phyloP scores from a whole-genome alignment of 2,888 invertebrate genomes.

The Sympetrum striolatum region DNA sequence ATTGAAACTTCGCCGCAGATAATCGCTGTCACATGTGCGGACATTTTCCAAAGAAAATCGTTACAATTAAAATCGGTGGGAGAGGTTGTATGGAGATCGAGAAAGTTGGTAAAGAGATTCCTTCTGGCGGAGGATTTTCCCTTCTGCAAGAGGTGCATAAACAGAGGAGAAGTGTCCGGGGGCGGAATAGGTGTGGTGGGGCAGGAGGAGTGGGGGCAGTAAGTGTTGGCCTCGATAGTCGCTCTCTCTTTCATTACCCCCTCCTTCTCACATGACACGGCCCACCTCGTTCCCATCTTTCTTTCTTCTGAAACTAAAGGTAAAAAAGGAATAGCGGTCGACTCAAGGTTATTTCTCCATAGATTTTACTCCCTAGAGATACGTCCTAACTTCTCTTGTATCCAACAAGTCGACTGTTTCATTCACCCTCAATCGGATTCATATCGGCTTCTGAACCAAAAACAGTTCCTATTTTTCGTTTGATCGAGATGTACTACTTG shows the following conservation, averaged over 20 bases:
- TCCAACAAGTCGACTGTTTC: no score
- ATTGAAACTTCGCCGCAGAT: no score
- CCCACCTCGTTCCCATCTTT: background rate
- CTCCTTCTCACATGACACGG: background rate
- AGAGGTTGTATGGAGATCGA: background rate
- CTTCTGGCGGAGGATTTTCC: background rate
- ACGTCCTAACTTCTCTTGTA: no score
- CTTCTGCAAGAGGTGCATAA: background rate
- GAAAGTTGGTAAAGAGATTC: background rate
- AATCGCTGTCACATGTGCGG: no score
- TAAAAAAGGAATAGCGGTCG: background rate
- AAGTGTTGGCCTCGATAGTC: slow-evolving; percentile 18
- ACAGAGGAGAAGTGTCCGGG: background rate
- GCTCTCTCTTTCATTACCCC: background rate
- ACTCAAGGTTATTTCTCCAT: slow-evolving; percentile 15
- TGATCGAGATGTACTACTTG: no score
- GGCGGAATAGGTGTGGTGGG: background rate
- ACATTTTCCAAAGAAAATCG: background rate
- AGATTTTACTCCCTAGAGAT: background rate
- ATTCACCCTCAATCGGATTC: background rate
- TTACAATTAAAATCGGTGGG: background rate
- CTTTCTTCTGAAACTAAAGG: background rate
- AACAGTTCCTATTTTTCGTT: no score
- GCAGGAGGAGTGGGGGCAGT: background rate
- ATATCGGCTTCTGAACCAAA: no score